A percentile compares a stretch with the other conserved stretches of the same genome.
Conservation (phyloP, 2,113 vertebrate genomes). For the Lophius piscatorius region DNA sequence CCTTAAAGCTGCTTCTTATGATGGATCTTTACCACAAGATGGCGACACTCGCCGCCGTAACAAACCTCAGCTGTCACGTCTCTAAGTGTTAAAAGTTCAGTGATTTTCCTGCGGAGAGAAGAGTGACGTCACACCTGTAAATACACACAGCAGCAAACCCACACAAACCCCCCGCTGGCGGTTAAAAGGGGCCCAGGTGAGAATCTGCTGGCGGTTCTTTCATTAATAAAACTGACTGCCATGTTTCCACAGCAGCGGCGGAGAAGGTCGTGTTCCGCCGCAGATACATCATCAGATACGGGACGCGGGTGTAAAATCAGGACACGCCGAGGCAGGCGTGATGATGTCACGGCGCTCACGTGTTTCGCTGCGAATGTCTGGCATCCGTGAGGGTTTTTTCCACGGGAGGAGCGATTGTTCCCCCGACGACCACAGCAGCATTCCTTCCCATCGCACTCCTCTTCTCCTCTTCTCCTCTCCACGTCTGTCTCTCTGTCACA, state of each 20-base stretch:
- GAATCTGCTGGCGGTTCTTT: slow-evolving; percentile 66
- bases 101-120: slow-evolving; percentile 16
- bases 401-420: slow-evolving; percentile 68
- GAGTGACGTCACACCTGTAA: slow-evolving; percentile 45
- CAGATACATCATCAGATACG: no score
- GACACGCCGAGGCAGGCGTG: slow-evolving; percentile 14
- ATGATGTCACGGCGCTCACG: slow-evolving; percentile 36
- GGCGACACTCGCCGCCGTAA: slow-evolving; percentile 20
- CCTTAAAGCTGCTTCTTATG: no score
- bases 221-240: slow-evolving; percentile 48
- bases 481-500: no score
- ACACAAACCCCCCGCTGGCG: slow-evolving; percentile 25
- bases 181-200: slow-evolving; percentile 47
- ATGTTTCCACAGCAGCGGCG: no score
- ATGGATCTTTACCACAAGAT: slow-evolving; percentile 64
- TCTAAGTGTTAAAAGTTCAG: no score
- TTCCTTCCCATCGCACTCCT: slow-evolving; percentile 79
- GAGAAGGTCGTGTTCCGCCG: no score
- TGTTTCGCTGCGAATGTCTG: slow-evolving; percentile 51
- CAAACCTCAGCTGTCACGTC: no score
- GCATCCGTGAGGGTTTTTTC: slow-evolving; percentile 70
- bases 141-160: slow-evolving; percentile 36
- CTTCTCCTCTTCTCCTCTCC: no score
- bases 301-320: no score
- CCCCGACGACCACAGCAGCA: slow-evolving; percentile 74